Evolutionary conservation across 2,113 vertebrate genomes (phyloP).

Genomic region (Grantiella picta): DNA sequence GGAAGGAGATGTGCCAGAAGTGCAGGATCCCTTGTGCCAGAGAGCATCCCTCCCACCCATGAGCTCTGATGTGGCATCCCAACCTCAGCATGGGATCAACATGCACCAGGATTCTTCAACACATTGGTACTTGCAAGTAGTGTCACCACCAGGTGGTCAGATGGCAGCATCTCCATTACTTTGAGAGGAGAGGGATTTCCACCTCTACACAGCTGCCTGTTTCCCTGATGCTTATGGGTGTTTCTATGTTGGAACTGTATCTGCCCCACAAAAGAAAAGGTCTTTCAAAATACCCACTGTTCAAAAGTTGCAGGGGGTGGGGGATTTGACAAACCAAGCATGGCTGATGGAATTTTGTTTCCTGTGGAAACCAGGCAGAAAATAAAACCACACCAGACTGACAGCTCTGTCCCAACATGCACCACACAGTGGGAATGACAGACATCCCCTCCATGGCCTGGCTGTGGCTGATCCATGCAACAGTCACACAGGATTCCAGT

Average conservation of each 20-base stretch:
- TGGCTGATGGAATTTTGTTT: not conserved
- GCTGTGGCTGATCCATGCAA: rapidly evolving
- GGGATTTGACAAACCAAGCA: not conserved
- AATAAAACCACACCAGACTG: not conserved
- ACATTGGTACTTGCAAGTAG: rapidly evolving
- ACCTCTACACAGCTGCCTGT: rapidly evolving
- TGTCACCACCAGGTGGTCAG: too few relatives aligned
- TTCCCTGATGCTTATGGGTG: not conserved
- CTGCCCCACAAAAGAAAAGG: not conserved
- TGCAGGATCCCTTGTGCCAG: not conserved
- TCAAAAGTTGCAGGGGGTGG: not conserved
- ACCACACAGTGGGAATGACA: rapidly evolving
- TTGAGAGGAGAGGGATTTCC: not conserved
- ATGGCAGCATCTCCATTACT: not conserved
- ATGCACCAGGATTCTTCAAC: not conserved
- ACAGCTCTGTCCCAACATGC: not conserved
- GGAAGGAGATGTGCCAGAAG: not conserved
- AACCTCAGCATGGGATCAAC: rapidly evolving
- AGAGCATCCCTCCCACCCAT: rapidly evolving
- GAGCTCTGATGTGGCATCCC: not conserved
- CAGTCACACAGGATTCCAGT: rapidly evolving
- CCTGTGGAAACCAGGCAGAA: not conserved
- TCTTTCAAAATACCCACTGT: not conserved
- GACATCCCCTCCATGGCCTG: not conserved
- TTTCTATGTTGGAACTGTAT: not conserved